phyloP scores from a whole-genome alignment of 2,888 invertebrate species.

The Choreutis nemorana region DNA sequence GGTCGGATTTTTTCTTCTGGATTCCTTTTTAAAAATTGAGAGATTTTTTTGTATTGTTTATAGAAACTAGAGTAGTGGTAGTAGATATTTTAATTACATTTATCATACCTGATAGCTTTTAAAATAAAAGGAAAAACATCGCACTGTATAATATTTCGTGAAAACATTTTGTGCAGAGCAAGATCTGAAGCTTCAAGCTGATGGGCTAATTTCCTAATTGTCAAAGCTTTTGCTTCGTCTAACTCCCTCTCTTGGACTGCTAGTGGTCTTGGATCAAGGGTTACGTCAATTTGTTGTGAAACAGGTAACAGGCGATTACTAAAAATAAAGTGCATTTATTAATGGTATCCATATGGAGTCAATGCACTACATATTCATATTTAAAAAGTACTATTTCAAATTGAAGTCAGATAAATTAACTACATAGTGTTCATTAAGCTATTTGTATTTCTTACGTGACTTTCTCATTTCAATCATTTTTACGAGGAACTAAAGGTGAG shows the following conservation, averaged over 20 bases:
- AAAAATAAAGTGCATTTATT: slow-evolving; percentile 5
- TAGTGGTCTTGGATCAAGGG: slow-evolving; percentile 73
- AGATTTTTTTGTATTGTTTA: neutral
- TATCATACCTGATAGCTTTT: slow-evolving; percentile 58
- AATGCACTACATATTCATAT: too few relatives aligned
- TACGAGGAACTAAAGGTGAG: too few relatives aligned
- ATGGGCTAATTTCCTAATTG: slow-evolving; percentile 72
- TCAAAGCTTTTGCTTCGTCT: slow-evolving; percentile 68
- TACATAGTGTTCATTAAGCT: too few relatives aligned
- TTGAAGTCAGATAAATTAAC: too few relatives aligned
- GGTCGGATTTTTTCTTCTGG: slow-evolving; percentile 57
- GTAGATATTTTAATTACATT: neutral
- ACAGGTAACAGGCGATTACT: slow-evolving; percentile 67
- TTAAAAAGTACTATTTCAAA: too few relatives aligned
- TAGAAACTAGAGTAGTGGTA: neutral
- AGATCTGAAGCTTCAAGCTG: slow-evolving; percentile 75
- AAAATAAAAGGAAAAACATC: slow-evolving; percentile 71
- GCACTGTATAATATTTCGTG: slow-evolving; percentile 72
- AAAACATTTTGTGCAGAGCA: slow-evolving; percentile 67
- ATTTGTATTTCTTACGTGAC: neutral
- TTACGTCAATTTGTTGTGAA: slow-evolving; percentile 71
- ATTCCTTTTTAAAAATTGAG: slow-evolving; percentile 24
- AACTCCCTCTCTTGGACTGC: slow-evolving; percentile 67
- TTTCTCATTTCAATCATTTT: too few relatives aligned
- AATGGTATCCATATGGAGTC: neutral